Base-by-base conservation (phyloP, 92 coral and sea anemone species). In the Paramuricea clavata region DNA sequence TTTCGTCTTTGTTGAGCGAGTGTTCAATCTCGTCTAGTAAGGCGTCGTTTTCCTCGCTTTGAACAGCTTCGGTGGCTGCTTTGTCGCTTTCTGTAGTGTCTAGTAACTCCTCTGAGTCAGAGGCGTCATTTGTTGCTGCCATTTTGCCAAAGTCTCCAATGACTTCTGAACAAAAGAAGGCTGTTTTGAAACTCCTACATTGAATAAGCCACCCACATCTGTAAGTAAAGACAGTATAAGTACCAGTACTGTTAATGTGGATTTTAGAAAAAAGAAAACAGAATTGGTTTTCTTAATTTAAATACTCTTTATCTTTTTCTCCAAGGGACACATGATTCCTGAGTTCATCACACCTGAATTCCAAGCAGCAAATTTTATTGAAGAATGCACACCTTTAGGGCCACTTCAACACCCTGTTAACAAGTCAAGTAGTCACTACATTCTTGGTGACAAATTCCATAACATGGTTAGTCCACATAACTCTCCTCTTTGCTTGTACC, bases 121-220 rank as follows among this genome's bases (percentile, higher is more conserved):
- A n/a, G n/a, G n/a, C n/a, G n/a, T n/a, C n/a, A n/a, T n/a, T n/a
- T n/a, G n/a, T n/a, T n/a, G 64, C 10, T 49, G 82, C 59, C 50
- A 62, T n/a, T 0, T 1, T 44, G 69, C 41, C 0, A 5, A 76
- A 21, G 64, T 57, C 6, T 22, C 82, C 8, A 9, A 35, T 9
- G 41, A 21, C 3, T 21, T 76, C 6, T 76, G 82, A 22, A 31
- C 35, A 16, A 67, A 67, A 27, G 74, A 67, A 30, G 74, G 74
- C 25, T 67, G 74, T n/a, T 67, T 67, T 67, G 74, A 67, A 35
- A 67, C 74, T 11, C 74, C 74, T 67, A 67, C 74, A 3, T 30
- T 27, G 6, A 26, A 67, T 15, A 67, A 67, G 41, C 12, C 13
- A 31, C 74, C 39, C 17, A 26, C 74, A 67, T 6, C 74, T 8